Evolutionary conservation across 2,113 vertebrate species (phyloP).

Genomic region (Reinhardtius hippoglossoides): DNA sequence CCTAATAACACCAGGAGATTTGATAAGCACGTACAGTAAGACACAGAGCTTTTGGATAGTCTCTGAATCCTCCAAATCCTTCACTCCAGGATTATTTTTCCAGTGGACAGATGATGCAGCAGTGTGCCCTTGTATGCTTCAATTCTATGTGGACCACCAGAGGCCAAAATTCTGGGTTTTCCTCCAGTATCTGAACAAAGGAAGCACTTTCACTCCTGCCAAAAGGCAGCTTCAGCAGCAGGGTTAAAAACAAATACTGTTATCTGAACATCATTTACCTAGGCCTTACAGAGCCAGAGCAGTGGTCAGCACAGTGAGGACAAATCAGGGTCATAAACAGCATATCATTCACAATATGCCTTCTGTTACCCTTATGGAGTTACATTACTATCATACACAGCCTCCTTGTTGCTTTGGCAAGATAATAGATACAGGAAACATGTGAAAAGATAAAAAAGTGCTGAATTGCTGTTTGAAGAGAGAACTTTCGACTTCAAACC

Average conservation of each 20-base stretch:
- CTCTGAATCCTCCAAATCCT: not conserved
- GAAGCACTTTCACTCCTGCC: constrained; percentile 2
- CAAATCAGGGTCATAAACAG: not conserved
- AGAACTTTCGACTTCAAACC: constrained; percentile 7
- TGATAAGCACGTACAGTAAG: not conserved
- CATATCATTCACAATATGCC: not conserved
- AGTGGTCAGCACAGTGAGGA: not conserved
- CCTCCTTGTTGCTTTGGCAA: not conserved
- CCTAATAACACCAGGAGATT: not conserved
- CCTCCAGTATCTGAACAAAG: not conserved
- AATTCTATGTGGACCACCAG: constrained; percentile 11
- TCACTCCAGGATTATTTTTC: not conserved
- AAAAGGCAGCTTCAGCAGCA: constrained; percentile 13
- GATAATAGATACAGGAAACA: not conserved
- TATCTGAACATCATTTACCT: constrained; percentile 5
- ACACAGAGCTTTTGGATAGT: not conserved
- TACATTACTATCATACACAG: too few relatives aligned
- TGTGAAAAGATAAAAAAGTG: constrained; percentile 13
- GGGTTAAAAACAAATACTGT: constrained; percentile 5
- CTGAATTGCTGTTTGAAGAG: constrained; percentile 3
- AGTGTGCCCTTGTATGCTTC: constrained; percentile 7
- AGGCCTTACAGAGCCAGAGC: not conserved
- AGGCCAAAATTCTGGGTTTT: not conserved
- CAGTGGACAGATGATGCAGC: not conserved
- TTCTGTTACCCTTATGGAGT: not conserved